Base-by-base conservation (phyloP, 1,140 invertebrate genomes). In the Thalassaphorura encarpata region DNA sequence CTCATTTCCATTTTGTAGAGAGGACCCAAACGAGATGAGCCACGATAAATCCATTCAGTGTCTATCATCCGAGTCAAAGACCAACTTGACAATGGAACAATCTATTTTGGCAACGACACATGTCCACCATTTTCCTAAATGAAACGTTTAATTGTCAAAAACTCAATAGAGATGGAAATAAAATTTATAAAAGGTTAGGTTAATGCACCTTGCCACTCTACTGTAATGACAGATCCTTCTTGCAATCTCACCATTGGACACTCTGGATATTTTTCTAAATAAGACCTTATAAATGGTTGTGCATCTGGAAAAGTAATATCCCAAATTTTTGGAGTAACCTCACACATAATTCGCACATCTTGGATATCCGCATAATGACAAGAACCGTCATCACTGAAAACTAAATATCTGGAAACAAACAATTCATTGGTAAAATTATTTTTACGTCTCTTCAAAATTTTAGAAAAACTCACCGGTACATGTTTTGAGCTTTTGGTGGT, bases 331-430 rank as follows among this genome's bases (percentile, higher is more conserved):
- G 72, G 60, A 15, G 85, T 85, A 64, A 72, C 73, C 64, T 86
- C 80, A 55, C 79, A 83, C n/a, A 90, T 80, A 0, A 87, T 67
- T 21, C 80, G 79, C 8, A 89, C 81, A 64, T 84, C 73, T 1
- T 76, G 72, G 60, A 87, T 83, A 2, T 69, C 67, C 0, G 87
- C 83, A 72, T 96, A 96, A 64, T 93, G 51, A 87, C 88, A 87
- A 71, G 91, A 93, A 2, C 91, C 91, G 71, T 94, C 89, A 72
- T 97, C 93, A 73, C 94, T 96, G 69, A 97, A 97, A 47, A 97
- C 78, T 16, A 97, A 72, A 68, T 94, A 96, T 62, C n/a, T n/a
- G n/a, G n/a, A n/a, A n/a, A n/a, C n/a, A n/a, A n/a, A n/a, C n/a
- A n/a, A n/a, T n/a, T n/a, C n/a, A n/a, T n/a, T n/a, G n/a, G n/a